Percentiles rank a stretch among this genome's conserved stretches.
Conservation (phyloP, 2,113 vertebrate species). For the Myiagra hebetior region DNA sequence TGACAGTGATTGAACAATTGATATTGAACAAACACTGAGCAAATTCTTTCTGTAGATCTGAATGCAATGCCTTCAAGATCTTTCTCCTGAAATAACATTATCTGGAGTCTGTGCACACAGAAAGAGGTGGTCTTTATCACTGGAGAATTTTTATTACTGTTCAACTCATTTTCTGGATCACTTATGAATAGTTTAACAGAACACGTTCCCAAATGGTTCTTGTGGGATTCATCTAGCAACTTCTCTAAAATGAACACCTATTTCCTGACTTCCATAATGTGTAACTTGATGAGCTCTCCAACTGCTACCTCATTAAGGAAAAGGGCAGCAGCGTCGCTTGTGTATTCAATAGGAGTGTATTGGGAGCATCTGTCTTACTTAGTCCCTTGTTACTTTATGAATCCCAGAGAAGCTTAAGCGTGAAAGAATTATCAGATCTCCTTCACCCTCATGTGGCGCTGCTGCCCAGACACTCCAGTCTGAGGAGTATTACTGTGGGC, state of each 20-base stretch:
- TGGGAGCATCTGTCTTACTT: not conserved
- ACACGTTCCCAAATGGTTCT: not conserved
- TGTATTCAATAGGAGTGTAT: not conserved
- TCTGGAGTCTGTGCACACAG: not conserved
- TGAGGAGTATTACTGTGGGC: not conserved
- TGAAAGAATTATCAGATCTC: not conserved
- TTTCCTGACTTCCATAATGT: not conserved
- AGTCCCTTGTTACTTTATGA: not conserved
- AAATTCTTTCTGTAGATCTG: not conserved
- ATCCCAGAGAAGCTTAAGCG: not conserved
- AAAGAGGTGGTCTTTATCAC: not conserved
- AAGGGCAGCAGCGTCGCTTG: not conserved
- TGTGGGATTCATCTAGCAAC: not conserved
- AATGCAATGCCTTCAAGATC: not conserved
- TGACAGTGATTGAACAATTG: not conserved
- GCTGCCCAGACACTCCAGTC: not conserved
- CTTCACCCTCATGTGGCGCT: accelerated
- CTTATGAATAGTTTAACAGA: conserved; percentile 24
- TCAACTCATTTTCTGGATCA: conserved; percentile 15
- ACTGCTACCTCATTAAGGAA: not conserved
- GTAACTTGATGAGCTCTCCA: not conserved
- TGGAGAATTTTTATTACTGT: not conserved
- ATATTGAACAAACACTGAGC: not conserved
- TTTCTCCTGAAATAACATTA: not conserved
- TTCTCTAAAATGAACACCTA: not conserved